Evolutionary conservation across 2,888 invertebrate species (phyloP).

Genomic region (Cryptops parisi): DNA sequence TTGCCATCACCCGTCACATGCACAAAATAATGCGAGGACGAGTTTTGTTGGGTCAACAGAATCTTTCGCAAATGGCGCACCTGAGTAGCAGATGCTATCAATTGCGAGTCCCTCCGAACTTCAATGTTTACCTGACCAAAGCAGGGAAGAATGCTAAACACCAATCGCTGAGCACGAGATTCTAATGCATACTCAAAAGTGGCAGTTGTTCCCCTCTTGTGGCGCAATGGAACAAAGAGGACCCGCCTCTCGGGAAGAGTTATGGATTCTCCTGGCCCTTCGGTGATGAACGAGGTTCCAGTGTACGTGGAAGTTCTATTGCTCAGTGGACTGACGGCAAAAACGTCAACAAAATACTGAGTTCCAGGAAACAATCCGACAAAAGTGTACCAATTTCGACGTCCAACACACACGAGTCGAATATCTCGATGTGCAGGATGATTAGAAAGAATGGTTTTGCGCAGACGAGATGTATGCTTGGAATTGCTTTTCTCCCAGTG

Average conservation of each 20-base stretch:
- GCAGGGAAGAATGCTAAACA: conserved; percentile 4
- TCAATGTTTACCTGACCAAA: conserved; percentile 6
- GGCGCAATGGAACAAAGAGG: conserved; percentile 4
- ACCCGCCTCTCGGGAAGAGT: not conserved
- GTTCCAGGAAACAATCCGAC: conserved; percentile 35
- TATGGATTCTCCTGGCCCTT: conserved; percentile 1
- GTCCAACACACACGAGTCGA: conserved; percentile 36
- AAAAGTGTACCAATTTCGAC: conserved; percentile 37
- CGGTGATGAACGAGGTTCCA: conserved; percentile 27
- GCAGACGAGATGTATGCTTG: not conserved
- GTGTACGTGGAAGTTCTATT: conserved; percentile 39
- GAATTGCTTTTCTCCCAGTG: conserved; percentile 22
- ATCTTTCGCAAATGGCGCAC: not conserved
- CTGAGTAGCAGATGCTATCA: not conserved
- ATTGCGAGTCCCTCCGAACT: not conserved
- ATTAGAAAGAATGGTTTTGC: conserved; percentile 6
- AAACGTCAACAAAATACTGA: conserved; percentile 41
- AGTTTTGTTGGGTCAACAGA: not conserved
- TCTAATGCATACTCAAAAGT: not conserved
- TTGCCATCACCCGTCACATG: conserved; percentile 8
- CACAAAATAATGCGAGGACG: not conserved
- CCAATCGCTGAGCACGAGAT: not conserved
- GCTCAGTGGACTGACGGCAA: conserved; percentile 38
- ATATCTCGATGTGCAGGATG: conserved; percentile 22
- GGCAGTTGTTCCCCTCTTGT: not conserved